Evolutionary conservation across 2,888 invertebrate genomes (phyloP).

Genomic region (Melipona bicolor): DNA sequence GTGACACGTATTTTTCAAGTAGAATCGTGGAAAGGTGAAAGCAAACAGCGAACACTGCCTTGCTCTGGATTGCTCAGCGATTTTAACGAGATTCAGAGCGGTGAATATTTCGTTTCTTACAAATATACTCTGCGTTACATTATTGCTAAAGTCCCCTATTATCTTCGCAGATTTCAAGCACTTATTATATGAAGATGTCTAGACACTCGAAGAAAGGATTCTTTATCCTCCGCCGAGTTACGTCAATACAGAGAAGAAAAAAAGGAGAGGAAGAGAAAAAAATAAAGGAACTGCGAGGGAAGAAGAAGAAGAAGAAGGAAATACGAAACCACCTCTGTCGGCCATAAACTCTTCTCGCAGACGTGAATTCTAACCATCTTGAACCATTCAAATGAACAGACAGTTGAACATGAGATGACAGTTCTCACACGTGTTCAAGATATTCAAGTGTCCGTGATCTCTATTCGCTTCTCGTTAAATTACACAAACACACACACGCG

Average conservation of each 20-base stretch:
- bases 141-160: not conserved
- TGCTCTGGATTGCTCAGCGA: not conserved
- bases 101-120: constrained; percentile 14
- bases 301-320: constrained; percentile 5
- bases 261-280: no score
- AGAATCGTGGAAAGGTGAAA: not conserved
- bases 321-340: constrained; percentile 23
- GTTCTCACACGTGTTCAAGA: constrained; percentile 7
- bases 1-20: not conserved
- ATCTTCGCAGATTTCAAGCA: constrained; percentile 20
- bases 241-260: not conserved
- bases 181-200: constrained; percentile 9
- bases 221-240: not conserved
- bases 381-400: constrained; percentile 42
- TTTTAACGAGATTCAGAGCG: constrained; percentile 16
- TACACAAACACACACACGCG: no score
- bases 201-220: constrained; percentile 25
- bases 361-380: constrained; percentile 38
- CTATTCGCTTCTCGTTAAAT: constrained; percentile 37
- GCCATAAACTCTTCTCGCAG: constrained; percentile 24
- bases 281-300: not conserved
- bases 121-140: not conserved
- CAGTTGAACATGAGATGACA: constrained; percentile 37
- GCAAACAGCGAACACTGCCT: constrained; percentile 5
- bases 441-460: constrained; percentile 36